phyloP scores from a whole-genome alignment of 1,140 invertebrate species.

The Drosophila mauritiana region DNA sequence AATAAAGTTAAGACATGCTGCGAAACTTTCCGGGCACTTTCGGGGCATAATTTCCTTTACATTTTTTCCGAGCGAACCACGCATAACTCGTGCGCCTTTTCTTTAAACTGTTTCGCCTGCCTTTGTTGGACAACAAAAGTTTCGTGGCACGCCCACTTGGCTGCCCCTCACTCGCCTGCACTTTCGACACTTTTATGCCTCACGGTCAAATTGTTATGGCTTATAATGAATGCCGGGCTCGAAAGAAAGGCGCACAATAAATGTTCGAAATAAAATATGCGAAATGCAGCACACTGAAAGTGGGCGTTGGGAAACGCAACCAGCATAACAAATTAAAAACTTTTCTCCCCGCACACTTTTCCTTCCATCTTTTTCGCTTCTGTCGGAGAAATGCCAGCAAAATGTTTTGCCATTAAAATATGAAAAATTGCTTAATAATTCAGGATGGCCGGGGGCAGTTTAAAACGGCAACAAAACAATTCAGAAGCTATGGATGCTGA shows the following conservation, averaged over 20 bases:
- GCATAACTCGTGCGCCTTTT: constrained; percentile 50
- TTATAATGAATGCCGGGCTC: constrained; percentile 70
- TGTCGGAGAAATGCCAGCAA: constrained; percentile 46
- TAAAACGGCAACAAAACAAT: constrained; percentile 46
- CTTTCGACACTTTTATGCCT: constrained; percentile 78
- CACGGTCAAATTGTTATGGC: constrained; percentile 76
- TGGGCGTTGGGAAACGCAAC: constrained; percentile 31
- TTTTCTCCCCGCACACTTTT: constrained; percentile 25
- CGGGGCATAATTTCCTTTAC: constrained; percentile 27
- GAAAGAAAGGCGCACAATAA: constrained; percentile 58
- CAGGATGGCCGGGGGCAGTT: constrained; percentile 44
- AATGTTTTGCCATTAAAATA: constrained; percentile 81
- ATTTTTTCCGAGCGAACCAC: constrained; percentile 28
- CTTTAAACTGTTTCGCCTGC: constrained; percentile 40
- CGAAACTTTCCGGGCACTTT: constrained; percentile 1
- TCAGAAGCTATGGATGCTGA: constrained; percentile 17
- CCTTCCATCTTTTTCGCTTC: constrained; percentile 15
- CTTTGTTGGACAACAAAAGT: constrained; percentile 60
- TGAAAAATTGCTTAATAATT: constrained; percentile 82
- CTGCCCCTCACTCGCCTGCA: constrained; percentile 47
- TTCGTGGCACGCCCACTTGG: constrained; percentile 57
- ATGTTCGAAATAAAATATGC: constrained; percentile 63
- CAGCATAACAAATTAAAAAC: constrained; percentile 80
- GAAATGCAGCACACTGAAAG: constrained; percentile 43
- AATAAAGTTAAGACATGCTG: constrained; percentile 23